Base-by-base conservation (phyloP, 2,888 invertebrate genomes). In the Ormyrus labotus region DNA sequence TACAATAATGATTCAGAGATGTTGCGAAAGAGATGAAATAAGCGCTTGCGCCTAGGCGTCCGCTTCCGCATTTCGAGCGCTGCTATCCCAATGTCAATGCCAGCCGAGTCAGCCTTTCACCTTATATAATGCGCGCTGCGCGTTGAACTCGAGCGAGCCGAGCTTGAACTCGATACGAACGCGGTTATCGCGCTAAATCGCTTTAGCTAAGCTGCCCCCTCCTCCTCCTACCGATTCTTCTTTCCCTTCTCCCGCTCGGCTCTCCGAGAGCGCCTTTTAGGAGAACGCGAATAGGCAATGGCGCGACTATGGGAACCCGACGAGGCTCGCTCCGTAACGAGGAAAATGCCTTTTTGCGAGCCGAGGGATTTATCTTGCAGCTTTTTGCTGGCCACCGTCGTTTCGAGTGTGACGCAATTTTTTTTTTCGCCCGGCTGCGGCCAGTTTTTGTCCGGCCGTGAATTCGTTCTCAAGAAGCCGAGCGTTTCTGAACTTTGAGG, bases 21-120 rank as follows among this genome's bases (percentile, higher is more conserved):
- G 87, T 89, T 89, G 88, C 87, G 88, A 88, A 88, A 89, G 88
- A 88, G 88, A 89, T 90, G 89, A 87, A 90, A 89, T 90, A 90
- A 90, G 87, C 87, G 87, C 87, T 88, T 86, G 86, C 86, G 73
- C 79, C 48, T 57, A 48, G 58, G 50, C 34, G 63, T 61, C 78
- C 72, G 76, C 77, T 82, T 82, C 82, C 82, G 82, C 82, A 58
- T 82, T 73, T 10, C 47, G 51, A 48, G 67, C 68, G 50, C 6
- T 34, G 34, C 57, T 87, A 84, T 88, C 88, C 34, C 90, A 90
- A 90, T 90, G 90, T 90, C 90, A 90, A 90, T 90, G 90, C 87
- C 90, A 87, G 77, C 6, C 72, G 69, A 71, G 88, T 86, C 89
- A 88, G 90, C 90, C 90, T 90, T 90, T 90, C 90, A 90, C 90